Evolutionary conservation across 2,113 vertebrate genomes (phyloP).

Genomic region (Cranoglanis bouderius): DNA sequence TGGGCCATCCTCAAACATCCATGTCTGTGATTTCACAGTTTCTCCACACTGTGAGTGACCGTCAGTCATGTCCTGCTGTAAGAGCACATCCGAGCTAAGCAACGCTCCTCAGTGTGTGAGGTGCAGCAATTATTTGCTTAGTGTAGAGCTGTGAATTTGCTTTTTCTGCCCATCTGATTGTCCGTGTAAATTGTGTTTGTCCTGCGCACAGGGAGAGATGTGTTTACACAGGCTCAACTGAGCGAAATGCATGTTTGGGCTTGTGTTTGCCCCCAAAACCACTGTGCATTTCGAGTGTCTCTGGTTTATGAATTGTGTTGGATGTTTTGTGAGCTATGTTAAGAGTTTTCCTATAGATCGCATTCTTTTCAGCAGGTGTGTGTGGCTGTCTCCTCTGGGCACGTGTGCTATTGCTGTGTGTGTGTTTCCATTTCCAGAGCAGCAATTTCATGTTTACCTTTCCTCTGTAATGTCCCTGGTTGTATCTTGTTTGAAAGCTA

Average conservation of each 20-base stretch:
- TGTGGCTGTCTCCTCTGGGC: neutral
- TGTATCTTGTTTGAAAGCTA: conserved; percentile 7
- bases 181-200: neutral
- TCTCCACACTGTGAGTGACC: conserved; percentile 28
- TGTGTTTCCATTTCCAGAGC: neutral
- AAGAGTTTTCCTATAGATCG: conserved; percentile 16
- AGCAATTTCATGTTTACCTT: conserved; percentile 1
- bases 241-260: conserved; percentile 5
- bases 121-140: conserved; percentile 31
- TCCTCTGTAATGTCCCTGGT: neutral
- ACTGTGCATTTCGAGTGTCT: neutral
- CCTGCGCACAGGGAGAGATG: neutral
- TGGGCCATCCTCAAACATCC: neutral
- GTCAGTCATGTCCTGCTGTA: conserved; percentile 40
- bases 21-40: conserved; percentile 18
- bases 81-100: conserved; percentile 21
- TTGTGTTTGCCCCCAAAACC: conserved; percentile 2
- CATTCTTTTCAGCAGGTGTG: conserved; percentile 16
- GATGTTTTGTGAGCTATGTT: conserved; percentile 17
- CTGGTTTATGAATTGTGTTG: conserved; percentile 15
- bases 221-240: conserved; percentile 8
- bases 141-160: conserved; percentile 15
- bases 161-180: neutral
- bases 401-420: neutral
- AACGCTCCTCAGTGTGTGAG: conserved; percentile 44